Conservation (phyloP, 2,888 invertebrate genomes). For the Drosophila kambysellisi region DNA sequence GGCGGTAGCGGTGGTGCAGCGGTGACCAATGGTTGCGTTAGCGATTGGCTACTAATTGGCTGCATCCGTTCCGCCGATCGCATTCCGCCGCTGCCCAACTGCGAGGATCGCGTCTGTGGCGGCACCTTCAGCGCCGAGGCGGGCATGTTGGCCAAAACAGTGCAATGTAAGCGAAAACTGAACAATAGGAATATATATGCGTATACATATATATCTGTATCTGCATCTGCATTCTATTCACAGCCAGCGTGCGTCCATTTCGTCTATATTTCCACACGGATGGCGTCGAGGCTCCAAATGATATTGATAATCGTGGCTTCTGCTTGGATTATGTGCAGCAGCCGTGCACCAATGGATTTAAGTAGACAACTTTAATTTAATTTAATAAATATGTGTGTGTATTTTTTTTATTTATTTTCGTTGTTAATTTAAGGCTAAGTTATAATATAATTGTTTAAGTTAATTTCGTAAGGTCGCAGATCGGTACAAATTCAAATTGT, state of each 20-base stretch:
- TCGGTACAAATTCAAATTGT: constrained; percentile 59
- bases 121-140: constrained; percentile 92
- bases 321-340: constrained; percentile 94
- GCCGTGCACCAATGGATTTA: constrained; percentile 87
- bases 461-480: constrained; percentile 58
- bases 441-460: constrained; percentile 41
- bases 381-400: constrained; percentile 66
- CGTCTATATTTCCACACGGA: constrained; percentile 92
- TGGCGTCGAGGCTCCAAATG: constrained; percentile 90
- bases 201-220: not conserved
- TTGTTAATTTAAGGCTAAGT: constrained; percentile 64
- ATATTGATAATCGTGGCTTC: constrained; percentile 92
- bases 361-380: not conserved
- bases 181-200: too few species aligned
- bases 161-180: constrained; percentile 88
- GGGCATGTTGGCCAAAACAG: constrained; percentile 88
- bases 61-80: constrained; percentile 87
- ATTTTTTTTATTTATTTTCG: constrained; percentile 71
- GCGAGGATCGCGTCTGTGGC: constrained; percentile 93
- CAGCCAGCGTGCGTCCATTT: constrained; percentile 93
- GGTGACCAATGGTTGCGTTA: constrained; percentile 88
- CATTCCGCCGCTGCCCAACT: constrained; percentile 87
- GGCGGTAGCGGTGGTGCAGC: constrained; percentile 86
- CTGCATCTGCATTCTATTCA: constrained; percentile 71
- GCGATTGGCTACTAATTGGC: constrained; percentile 93